These are phyloP conservation scores for Hapalemur alaotrensis DNA, from an alignment of 2,797 vertebrate species.

Conservation along the genomic window DNA sequence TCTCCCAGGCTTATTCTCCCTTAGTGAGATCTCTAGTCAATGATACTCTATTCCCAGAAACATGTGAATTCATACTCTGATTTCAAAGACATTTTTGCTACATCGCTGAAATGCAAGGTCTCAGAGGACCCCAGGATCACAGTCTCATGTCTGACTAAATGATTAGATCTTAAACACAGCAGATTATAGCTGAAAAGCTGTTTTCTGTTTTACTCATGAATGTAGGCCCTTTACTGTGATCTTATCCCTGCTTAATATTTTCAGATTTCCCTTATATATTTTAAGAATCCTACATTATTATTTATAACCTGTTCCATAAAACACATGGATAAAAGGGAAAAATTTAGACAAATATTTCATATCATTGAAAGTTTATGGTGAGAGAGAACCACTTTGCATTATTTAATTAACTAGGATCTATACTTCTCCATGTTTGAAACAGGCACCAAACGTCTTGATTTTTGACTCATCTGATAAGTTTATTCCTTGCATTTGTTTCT, in stretches of 20 bases:
- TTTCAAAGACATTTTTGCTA: neutral
- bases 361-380: neutral
- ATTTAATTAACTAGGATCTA: neutral
- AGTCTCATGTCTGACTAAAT: neutral
- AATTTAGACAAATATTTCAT: neutral
- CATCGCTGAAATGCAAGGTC: neutral
- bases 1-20: neutral
- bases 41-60: neutral
- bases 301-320: neutral
- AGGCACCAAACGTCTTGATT: neutral
- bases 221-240: neutral
- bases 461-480: neutral
- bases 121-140: neutral
- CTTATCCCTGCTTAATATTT: neutral
- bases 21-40: neutral
- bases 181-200: neutral
- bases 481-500: neutral
- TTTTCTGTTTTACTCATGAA: neutral
- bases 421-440: neutral
- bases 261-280: neutral
- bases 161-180: neutral
- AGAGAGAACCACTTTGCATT: neutral
- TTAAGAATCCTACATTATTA: neutral
- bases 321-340: neutral
- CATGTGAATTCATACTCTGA: neutral